Evolutionary conservation across 2,797 vertebrate species (phyloP), one percentile per base, ranked within the genome.

Genomic region (Lateolabrax maculatus): DNA sequence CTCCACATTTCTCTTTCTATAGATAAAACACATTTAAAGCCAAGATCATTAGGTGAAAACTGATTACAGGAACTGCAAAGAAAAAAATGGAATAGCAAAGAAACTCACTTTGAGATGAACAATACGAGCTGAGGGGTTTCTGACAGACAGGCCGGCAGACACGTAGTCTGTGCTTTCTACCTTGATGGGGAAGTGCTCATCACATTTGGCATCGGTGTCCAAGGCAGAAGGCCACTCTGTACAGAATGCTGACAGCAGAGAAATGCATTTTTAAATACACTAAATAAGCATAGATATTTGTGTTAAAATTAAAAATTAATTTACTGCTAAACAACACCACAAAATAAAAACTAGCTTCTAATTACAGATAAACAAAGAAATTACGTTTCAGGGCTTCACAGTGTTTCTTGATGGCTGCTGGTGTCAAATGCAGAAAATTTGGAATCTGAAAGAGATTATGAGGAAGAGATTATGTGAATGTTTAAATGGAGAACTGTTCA

Each of bases 381-480:
- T 95, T 90, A 98, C 98, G 92, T 96, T 96, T 98, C 55, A 99
- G 95, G 85, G 95, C 96, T 90, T 96, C 95, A 89, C 98, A 99
- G 72, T 99, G 98, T 84, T 96, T 98, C 95, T 95, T 98, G 91
- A 99, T 96, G 53, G 98, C 98, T 53, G 93, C 90, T 36, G 98
- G 98, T 44, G 98, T 99, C 90, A 99, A 94, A 93, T 99, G 98
- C 74, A 99, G 93, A 87, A 99, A 99, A 93, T 99, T 99, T 19
- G 98, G 96, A 67, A 99, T 96, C 98, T 99, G 93, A 91, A 97
- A 96, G 23, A 89, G 27, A 90, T 19, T 6, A 56, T 1, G 31
- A 73, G 11, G 0, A 44, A 18, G 13, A 52, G 36, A 55, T 63
- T 57, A 52, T n/a, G 21, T 37, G 10, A 43, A 69, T 5, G 15